Conservation (phyloP, 2,888 invertebrate species). For the Bembecia ichneumoniformis region DNA sequence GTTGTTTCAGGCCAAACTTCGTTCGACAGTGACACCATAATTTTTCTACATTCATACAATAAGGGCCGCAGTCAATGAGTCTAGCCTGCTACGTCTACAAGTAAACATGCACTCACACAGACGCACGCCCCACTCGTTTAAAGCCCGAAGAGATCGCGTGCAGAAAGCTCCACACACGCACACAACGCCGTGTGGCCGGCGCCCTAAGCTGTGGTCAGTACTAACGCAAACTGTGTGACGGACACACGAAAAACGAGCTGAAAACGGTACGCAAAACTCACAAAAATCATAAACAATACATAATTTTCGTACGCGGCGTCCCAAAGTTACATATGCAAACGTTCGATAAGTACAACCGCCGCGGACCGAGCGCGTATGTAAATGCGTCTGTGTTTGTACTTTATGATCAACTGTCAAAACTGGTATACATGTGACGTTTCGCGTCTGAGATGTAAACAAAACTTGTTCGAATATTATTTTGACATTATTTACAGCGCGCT, state of each 20-base stretch:
- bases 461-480: conserved; percentile 41
- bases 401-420: conserved; percentile 69
- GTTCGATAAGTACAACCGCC: conserved; percentile 21
- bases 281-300: conserved; percentile 30
- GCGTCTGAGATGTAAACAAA: conserved; percentile 68
- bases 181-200: conserved; percentile 59
- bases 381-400: conserved; percentile 60
- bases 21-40: conserved; percentile 64
- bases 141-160: conserved; percentile 66
- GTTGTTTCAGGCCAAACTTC: conserved; percentile 64
- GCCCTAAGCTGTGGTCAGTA: conserved; percentile 73
- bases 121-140: conserved; percentile 58
- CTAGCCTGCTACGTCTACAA: conserved; percentile 67
- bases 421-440: conserved; percentile 66
- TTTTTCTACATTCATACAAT: conserved; percentile 73
- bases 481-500: conserved; percentile 53
- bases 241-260: conserved; percentile 72
- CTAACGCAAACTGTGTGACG: conserved; percentile 71
- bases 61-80: conserved; percentile 73
- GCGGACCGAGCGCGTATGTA: conserved; percentile 45
- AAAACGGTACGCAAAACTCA: conserved; percentile 61
- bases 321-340: conserved; percentile 25
- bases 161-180: conserved; percentile 69
- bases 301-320: conserved; percentile 12
- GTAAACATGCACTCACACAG: conserved; percentile 57